Evolutionary conservation across 1,140 invertebrate species (phyloP), one percentile per base, ranked within the genome.

Genomic region (Physella acuta): DNA sequence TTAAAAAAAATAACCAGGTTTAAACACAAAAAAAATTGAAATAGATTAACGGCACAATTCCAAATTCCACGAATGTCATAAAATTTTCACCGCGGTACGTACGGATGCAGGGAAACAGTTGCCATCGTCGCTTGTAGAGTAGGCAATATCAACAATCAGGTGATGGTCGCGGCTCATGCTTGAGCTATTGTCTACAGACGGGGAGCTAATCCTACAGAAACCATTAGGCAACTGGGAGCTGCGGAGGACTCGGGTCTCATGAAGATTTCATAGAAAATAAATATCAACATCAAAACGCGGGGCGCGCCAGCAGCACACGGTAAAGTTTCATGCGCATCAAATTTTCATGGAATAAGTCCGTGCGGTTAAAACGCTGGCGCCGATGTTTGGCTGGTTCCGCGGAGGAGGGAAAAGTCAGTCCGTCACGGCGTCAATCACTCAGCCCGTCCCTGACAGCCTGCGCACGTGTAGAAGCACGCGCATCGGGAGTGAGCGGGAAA

Each of bases 221-320:
- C 33, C 5, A 11, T 56, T 31, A 26, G 33, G 33, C 55, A 56
- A 30, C 55, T 2, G 26, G 26, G 55, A 30, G 8, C n/a, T 8
- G 3, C 28, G 39, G 3, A n/a, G 28, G n/a, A 53, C n/a, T 53
- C 4, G 3, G 11, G 11, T n/a, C 63, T 68, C 65, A 68, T 68
- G 53, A 68, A 68, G 65, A 14, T 68, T 68, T 68, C 53, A 68
- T 56, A 44, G 3, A 3, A 33, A 68, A 59, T 68, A 68, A 68
- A 68, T 59, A 68, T 56, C 26, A 26, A 26, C 33, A 68, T 34
- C 28, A 53, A 66, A 55, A 11, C 4, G 31, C 11, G 4, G 14
- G 33, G 26, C 58, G 55, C 17, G 2, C 20, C 5, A 17, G 34
- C 30, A 14, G 8, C 63, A 53, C 1, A n/a, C 65, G 53, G 26